Evolutionary conservation across 2,888 invertebrate species (phyloP).

Genomic region (Augochlorella aurata): DNA sequence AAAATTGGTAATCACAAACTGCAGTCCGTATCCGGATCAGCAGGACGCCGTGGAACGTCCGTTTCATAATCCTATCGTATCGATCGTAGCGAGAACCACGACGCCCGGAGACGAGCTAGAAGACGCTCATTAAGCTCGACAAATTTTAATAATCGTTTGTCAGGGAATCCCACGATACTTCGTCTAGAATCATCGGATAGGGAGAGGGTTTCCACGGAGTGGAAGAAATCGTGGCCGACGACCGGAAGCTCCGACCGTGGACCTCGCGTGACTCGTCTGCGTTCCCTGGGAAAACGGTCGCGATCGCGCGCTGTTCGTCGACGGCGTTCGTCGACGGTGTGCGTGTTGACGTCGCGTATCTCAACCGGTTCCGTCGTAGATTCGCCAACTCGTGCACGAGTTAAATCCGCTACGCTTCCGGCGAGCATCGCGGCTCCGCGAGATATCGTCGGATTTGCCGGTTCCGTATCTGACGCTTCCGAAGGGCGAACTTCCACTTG

Average conservation of each 20-base stretch:
- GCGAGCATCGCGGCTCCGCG: slow-evolving; percentile 50
- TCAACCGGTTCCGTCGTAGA: slow-evolving; percentile 66
- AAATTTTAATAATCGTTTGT: slow-evolving; percentile 5
- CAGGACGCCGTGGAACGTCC: slow-evolving; percentile 1
- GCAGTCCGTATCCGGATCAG: neutral
- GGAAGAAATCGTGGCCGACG: slow-evolving; percentile 22
- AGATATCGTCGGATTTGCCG: slow-evolving; percentile 59
- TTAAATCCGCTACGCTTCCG: slow-evolving; percentile 67
- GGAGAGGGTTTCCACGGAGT: neutral
- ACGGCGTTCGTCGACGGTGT: slow-evolving; percentile 42
- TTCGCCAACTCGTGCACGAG: slow-evolving; percentile 55
- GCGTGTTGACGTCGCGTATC: slow-evolving; percentile 70
- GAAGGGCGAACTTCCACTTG: slow-evolving; percentile 20
- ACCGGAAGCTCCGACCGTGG: slow-evolving; percentile 49
- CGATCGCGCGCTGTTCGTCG: slow-evolving; percentile 54
- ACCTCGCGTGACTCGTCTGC: slow-evolving; percentile 66
- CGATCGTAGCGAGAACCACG: neutral
- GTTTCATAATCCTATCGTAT: slow-evolving; percentile 16
- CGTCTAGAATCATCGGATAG: neutral
- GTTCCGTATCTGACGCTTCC: slow-evolving; percentile 54
- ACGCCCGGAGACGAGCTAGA: neutral
- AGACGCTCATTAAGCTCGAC: slow-evolving; percentile 1
- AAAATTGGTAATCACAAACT: slow-evolving; percentile 15
- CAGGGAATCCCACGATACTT: neutral
- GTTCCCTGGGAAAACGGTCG: slow-evolving; percentile 56